Evolutionary conservation across 2,113 vertebrate species (phyloP).

Genomic region (Butastur rufipennis): DNA sequence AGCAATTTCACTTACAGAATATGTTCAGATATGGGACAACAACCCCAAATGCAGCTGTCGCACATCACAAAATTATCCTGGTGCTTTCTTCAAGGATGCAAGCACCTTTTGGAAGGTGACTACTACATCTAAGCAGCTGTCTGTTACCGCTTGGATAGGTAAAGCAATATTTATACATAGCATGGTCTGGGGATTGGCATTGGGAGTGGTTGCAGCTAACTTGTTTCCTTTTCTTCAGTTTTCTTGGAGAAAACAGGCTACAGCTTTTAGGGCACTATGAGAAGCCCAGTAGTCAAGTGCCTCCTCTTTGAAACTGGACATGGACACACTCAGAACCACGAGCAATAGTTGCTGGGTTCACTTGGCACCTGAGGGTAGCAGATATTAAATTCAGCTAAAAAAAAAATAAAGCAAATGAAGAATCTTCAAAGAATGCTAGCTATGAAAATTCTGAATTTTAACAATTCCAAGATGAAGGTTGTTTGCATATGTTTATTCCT

Average conservation of each 20-base stretch:
- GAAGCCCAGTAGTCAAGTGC: neutral
- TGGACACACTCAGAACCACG: neutral
- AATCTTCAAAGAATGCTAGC: neutral
- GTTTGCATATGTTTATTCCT: neutral
- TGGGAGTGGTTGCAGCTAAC: neutral
- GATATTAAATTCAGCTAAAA: neutral
- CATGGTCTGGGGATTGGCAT: neutral
- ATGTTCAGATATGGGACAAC: neutral
- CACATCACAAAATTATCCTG: neutral
- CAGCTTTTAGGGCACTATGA: neutral
- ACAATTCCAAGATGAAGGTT: neutral
- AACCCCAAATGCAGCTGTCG: neutral
- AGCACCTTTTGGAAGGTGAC: neutral
- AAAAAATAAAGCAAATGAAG: accelerated
- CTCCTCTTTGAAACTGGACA: neutral
- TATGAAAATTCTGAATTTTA: neutral
- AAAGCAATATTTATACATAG: neutral
- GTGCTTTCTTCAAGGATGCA: neutral
- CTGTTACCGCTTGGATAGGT: neutral
- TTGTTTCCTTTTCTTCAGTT: neutral
- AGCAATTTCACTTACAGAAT: neutral
- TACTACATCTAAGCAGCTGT: neutral
- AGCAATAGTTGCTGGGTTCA: neutral
- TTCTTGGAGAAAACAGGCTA: neutral
- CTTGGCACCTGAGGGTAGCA: neutral